Conservation (phyloP, 2,888 invertebrate species). For the Platycheirus albimanus region DNA sequence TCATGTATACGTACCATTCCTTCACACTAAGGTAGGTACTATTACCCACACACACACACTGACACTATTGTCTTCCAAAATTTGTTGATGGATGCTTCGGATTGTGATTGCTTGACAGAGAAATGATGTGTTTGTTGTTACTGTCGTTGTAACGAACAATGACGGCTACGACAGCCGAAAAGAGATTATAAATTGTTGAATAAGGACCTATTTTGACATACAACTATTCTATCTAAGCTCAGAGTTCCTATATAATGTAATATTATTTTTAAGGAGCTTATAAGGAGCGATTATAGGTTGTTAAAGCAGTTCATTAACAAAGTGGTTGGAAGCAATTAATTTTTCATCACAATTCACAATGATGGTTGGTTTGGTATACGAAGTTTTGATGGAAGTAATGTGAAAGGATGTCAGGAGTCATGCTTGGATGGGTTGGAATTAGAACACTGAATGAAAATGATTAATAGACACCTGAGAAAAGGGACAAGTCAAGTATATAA, state of each 20-base stretch:
- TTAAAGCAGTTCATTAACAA: slow-evolving; percentile 36
- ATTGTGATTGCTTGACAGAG: slow-evolving; percentile 16
- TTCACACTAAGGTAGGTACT: neutral
- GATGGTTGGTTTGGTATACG: too few species aligned
- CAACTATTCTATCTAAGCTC: neutral
- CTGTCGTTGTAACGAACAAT: too few species aligned
- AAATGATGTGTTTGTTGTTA: too few species aligned
- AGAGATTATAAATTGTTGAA: neutral
- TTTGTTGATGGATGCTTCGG: slow-evolving; percentile 16
- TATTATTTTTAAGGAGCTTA: neutral
- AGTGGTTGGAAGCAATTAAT: slow-evolving; percentile 36
- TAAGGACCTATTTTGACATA: neutral
- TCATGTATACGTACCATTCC: too few species aligned
- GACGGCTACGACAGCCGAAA: neutral
- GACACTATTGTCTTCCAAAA: neutral
- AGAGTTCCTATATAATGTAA: neutral
- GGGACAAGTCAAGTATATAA: too few species aligned
- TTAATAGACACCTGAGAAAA: neutral
- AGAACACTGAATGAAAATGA: neutral
- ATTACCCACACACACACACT: neutral
- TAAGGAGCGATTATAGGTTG: slow-evolving; percentile 1
- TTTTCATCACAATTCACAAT: neutral
- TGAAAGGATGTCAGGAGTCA: neutral
- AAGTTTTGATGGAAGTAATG: neutral
- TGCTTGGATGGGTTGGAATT: neutral